These are phyloP conservation scores for Volucella bombylans DNA, from an alignment of 2,888 invertebrate species.

Conservation along the genomic window DNA sequence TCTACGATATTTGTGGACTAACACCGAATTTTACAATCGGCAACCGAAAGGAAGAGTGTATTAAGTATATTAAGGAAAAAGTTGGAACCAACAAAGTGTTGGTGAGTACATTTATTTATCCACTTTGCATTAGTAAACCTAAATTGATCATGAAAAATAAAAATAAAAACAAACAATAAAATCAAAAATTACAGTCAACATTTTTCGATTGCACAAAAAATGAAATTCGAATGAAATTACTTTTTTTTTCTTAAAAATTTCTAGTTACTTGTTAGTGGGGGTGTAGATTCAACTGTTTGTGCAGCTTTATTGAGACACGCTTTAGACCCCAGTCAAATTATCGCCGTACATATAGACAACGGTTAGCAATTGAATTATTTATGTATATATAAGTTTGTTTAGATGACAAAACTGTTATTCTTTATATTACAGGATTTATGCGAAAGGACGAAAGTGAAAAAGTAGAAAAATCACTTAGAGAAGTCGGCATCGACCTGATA, in stretches of 20 bases:
- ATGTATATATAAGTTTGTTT: not conserved
- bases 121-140: not conserved
- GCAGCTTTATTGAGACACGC: constrained; percentile 96
- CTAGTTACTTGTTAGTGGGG: constrained; percentile 96
- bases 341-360: constrained; percentile 98
- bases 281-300: constrained; percentile 99
- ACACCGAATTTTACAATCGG: constrained; percentile 94
- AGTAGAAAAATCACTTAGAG: constrained; percentile 92
- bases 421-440: constrained; percentile 88
- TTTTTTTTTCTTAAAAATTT: constrained; percentile 68
- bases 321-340: constrained; percentile 93
- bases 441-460: constrained; percentile 95
- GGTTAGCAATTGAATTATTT: constrained; percentile 84
- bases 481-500: constrained; percentile 91
- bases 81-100: constrained; percentile 96
- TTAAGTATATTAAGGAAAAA: constrained; percentile 94
- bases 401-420: constrained; percentile 15
- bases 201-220: constrained; percentile 1
- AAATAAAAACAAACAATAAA: constrained; percentile 8
- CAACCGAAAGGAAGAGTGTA: constrained; percentile 93
- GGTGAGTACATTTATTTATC: constrained; percentile 84
- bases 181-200: not conserved
- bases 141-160: not conserved
- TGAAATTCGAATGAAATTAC: not conserved
- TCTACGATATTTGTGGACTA: constrained; percentile 94